A percentile compares a stretch with the other conserved stretches of the same genome.
These are phyloP conservation scores for Megaceryle maxima DNA, from an alignment of 2,113 vertebrate species.

Conservation along the genomic window DNA sequence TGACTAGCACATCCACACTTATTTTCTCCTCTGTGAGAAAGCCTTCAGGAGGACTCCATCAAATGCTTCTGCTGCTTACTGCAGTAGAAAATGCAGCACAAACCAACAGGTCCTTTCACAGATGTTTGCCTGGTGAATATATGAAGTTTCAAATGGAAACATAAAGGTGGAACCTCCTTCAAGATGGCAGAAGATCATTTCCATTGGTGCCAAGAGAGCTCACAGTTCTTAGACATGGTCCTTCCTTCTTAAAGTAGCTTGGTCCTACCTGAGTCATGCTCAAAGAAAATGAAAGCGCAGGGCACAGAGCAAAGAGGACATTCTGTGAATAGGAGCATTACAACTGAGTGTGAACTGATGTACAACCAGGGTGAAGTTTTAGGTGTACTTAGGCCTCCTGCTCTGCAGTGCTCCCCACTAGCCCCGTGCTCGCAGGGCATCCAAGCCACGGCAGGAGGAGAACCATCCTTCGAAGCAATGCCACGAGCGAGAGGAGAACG, in stretches of 20 bases:
- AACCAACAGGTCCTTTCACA: background rate
- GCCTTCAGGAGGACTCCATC: background rate
- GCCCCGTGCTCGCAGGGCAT: background rate
- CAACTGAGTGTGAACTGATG: rapidly evolving
- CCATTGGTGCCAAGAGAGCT: background rate
- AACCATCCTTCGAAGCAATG: background rate
- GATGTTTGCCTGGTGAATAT: background rate
- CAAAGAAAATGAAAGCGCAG: background rate
- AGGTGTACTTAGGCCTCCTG: background rate
- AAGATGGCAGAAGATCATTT: background rate
- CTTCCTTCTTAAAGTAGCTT: background rate
- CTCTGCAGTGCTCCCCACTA: background rate
- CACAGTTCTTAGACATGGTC: background rate
- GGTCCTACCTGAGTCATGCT: background rate
- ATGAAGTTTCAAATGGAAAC: background rate
- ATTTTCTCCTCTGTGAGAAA: background rate
- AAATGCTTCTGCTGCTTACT: background rate
- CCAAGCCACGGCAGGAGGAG: background rate
- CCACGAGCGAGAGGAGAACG: background rate
- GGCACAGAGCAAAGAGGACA: background rate
- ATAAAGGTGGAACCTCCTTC: background rate
- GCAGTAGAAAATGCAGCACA: background rate
- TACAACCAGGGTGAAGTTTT: background rate
- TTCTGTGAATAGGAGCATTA: background rate
- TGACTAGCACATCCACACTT: background rate